phyloP scores from a whole-genome alignment of 1,140 invertebrate species.

The Druon quercuslanigerum region DNA sequence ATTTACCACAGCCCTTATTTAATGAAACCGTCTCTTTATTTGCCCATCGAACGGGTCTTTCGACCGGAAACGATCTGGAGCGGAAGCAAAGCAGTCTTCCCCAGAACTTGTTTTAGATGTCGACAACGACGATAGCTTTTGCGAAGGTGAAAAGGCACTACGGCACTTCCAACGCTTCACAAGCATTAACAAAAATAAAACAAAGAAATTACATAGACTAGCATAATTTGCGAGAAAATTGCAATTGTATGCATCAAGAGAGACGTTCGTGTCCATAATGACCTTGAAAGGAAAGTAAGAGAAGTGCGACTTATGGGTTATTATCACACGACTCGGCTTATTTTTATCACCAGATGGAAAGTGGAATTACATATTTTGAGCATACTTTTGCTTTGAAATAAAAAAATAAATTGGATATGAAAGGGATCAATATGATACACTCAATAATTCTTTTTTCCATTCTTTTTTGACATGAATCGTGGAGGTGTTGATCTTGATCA shows the following conservation, averaged over 20 bases:
- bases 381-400: too few species aligned
- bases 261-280: conserved; percentile 5
- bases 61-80: conserved; percentile 8
- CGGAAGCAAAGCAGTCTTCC: conserved; percentile 12
- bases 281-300: conserved; percentile 23
- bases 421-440: not conserved
- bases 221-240: conserved; percentile 13
- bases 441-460: not conserved
- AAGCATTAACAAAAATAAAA: not conserved
- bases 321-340: conserved; percentile 10
- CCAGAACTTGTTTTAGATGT: conserved; percentile 13
- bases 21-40: conserved; percentile 2
- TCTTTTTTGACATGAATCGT: not conserved
- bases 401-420: too few species aligned
- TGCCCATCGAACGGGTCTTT: conserved; percentile 11
- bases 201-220: conserved; percentile 5
- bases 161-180: not conserved
- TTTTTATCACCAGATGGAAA: not conserved
- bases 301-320: conserved; percentile 17
- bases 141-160: conserved; percentile 2
- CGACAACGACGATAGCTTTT: conserved; percentile 1
- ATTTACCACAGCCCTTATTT: not conserved
- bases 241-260: conserved; percentile 24
- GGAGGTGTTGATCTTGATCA: not conserved
- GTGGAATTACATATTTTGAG: too few species aligned